Percentiles rank a stretch among this genome's conserved stretches.
Conservation (phyloP, 2,113 vertebrate genomes). For the Globicephala melas region DNA sequence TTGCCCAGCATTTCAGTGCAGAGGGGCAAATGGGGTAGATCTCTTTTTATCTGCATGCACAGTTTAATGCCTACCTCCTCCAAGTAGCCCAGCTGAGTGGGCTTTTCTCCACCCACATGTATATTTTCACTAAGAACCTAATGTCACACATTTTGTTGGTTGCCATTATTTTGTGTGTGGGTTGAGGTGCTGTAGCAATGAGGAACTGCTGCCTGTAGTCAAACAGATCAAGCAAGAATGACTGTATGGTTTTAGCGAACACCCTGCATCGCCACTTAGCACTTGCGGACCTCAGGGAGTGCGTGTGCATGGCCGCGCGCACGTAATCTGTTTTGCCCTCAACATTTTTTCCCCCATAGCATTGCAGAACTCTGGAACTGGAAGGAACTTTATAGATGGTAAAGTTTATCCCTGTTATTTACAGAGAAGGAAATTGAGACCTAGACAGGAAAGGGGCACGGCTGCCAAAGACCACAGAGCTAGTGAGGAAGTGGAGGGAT, state of each 20-base stretch:
- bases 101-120: background rate
- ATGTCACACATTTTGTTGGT: background rate
- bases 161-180: background rate
- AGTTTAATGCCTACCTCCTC: background rate
- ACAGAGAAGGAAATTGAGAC: background rate
- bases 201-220: background rate
- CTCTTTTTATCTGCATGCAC: background rate
- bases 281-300: background rate
- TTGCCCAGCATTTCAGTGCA: background rate
- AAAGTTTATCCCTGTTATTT: background rate
- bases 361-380: background rate
- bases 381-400: background rate
- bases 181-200: background rate
- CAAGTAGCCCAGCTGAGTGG: background rate
- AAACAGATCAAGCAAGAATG: background rate
- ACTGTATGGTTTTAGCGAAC: background rate
- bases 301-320: fast-evolving
- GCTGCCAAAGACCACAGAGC: background rate
- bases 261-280: background rate
- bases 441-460: background rate
- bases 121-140: background rate
- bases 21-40: background rate
- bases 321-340: background rate
- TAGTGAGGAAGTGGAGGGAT: background rate
- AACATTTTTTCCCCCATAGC: background rate